Conservation (phyloP, 2,888 invertebrate genomes). For the Argyra leucocephala region DNA sequence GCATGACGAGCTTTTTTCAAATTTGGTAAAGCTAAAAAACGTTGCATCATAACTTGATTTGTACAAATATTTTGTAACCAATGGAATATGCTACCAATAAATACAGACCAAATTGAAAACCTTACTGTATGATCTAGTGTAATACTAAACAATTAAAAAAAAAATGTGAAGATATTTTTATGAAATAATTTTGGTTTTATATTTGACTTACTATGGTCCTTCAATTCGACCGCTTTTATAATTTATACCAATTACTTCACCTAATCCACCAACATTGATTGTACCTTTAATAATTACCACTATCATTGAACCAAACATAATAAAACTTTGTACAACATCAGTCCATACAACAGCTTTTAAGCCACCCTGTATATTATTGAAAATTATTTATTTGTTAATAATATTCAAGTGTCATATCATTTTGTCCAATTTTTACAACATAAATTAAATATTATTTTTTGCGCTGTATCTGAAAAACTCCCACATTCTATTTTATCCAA, state of each 20-base stretch:
- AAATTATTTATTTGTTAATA: slow-evolving; percentile 51
- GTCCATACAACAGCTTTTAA: slow-evolving; percentile 76
- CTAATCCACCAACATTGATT: slow-evolving; percentile 59
- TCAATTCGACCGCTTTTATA: slow-evolving; percentile 61
- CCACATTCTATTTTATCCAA: no score
- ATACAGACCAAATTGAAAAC: slow-evolving; percentile 65
- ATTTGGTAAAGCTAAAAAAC: slow-evolving; percentile 67
- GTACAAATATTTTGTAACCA: slow-evolving; percentile 67
- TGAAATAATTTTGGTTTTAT: neutral
- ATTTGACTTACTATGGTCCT: slow-evolving; percentile 52
- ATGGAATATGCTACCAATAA: slow-evolving; percentile 65
- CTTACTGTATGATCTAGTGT: slow-evolving; percentile 68
- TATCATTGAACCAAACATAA: slow-evolving; percentile 66
- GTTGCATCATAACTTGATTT: slow-evolving; percentile 78
- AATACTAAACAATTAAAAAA: slow-evolving; percentile 53
- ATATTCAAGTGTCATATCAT: no score
- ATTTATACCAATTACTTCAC: slow-evolving; percentile 56
- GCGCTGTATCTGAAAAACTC: no score
- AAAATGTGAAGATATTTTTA: neutral
- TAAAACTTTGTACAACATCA: slow-evolving; percentile 66
- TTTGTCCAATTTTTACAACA: no score
- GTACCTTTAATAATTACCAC: slow-evolving; percentile 66
- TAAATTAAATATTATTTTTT: no score
- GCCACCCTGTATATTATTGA: slow-evolving; percentile 58
- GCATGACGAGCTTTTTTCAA: slow-evolving; percentile 56